A percentile compares a stretch with the other conserved stretches of the same genome.
Evolutionary conservation across 2,888 invertebrate genomes (phyloP).

Genomic region (Bombyx huttoni): DNA sequence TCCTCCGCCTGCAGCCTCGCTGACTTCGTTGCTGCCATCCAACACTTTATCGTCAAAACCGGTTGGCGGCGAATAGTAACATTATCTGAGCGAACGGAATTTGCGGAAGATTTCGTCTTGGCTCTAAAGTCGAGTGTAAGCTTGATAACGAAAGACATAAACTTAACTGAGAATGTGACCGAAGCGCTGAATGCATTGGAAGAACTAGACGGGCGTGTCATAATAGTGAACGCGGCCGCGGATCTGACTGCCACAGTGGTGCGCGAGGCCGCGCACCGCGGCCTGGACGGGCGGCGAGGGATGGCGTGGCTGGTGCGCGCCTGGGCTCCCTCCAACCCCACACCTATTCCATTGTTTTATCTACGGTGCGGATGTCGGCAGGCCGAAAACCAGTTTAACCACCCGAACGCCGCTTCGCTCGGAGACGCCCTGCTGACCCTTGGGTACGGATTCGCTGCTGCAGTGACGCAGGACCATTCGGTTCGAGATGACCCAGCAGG

Average conservation of each 20-base stretch:
- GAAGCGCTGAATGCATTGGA: neutral
- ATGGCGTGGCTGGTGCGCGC: constrained; percentile 58
- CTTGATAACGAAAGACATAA: neutral
- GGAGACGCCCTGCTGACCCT: constrained; percentile 17
- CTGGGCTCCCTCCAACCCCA: constrained; percentile 76
- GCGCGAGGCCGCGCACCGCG: neutral
- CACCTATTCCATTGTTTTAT: constrained; percentile 17
- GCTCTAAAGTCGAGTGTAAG: neutral
- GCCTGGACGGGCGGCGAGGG: neutral
- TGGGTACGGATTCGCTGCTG: neutral
- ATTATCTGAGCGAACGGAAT: constrained; percentile 71
- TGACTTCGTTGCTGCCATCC: neutral
- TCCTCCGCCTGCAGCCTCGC: constrained; percentile 6
- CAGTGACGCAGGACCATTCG: neutral
- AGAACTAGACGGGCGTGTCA: neutral
- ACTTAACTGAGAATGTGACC: neutral
- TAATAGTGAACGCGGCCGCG: neutral
- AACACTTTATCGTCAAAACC: neutral
- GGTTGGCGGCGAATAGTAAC: constrained; percentile 73
- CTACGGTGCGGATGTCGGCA: constrained; percentile 17
- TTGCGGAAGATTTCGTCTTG: neutral
- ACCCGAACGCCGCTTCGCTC: constrained; percentile 8
- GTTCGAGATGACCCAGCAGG: neutral
- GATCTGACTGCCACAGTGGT: neutral
- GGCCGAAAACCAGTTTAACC: neutral